Evolutionary conservation across 2,888 invertebrate genomes (phyloP), one percentile per base, ranked within the genome.

Genomic region (Choristoneura rosaceana): DNA sequence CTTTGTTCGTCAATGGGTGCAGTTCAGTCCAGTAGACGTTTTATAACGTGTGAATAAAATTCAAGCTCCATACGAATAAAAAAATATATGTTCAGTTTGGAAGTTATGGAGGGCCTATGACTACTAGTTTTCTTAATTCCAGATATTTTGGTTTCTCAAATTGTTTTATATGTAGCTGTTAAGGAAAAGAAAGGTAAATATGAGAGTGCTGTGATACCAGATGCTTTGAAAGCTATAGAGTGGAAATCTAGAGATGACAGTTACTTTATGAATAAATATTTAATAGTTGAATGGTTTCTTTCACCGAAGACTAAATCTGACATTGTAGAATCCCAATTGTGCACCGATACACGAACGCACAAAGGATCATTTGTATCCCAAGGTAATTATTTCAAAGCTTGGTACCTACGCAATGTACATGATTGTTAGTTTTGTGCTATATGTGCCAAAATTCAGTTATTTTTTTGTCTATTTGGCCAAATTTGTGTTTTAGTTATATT

Each of bases 131-230:
- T 63, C n/a, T 47, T 63, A 45, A 47, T 33, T 62, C 25, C 10
- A 14, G 8, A 59, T 59, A 34, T 10, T 34, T 62, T 62, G 15
- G 10, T 12, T 63, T 33, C 15, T 58, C 61, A 55, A 15, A 63
- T 68, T 58, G 15, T 63, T 58, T 70, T 66, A 17, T 67, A 63
- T 9, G 66, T 74, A 70, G 70, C 61, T 62, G 86, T 84, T 91
- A 91, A 90, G 88, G 82, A 82, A 84, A 81, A 78, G 79, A 83
- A 84, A 80, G 82, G 79, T 79, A 80, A 82, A 83, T 83, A 82
- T 85, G 85, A 82, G 90, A 88, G 84, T 90, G 91, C 92, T 92
- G 92, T 93, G 92, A 93, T 93, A 92, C 81, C 81, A 87, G 82
- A 88, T 86, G 88, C 80, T 87, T 87, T 80, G 88, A 78, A 81